Evolutionary conservation across 2,113 vertebrate genomes (phyloP).

Genomic region (Ellobius talpinus): DNA sequence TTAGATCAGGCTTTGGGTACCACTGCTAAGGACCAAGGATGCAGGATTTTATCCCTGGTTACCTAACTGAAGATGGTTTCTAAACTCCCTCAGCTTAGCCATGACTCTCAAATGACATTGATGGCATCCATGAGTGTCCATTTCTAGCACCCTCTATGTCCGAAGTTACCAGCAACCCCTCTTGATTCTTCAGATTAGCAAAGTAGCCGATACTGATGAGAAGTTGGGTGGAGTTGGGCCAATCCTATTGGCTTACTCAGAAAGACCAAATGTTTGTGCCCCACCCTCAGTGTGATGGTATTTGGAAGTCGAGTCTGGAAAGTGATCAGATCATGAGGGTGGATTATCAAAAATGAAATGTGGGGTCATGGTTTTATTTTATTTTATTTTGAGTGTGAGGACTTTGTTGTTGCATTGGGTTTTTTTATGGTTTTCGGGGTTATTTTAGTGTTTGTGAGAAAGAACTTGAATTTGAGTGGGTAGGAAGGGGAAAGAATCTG

Average conservation of each 20-base stretch:
- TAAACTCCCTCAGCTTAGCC: neutral
- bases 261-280: neutral
- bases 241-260: neutral
- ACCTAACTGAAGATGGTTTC: neutral
- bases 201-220: neutral
- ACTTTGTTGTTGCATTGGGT: neutral
- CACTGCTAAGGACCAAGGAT: neutral
- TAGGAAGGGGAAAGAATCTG: neutral
- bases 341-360: neutral
- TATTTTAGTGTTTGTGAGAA: neutral
- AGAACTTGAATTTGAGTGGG: neutral
- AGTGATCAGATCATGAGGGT: neutral
- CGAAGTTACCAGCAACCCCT: neutral
- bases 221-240: neutral
- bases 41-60: neutral
- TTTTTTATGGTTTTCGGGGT: neutral
- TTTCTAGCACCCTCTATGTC: neutral
- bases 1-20: neutral
- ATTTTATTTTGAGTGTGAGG: neutral
- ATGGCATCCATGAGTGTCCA: fast-evolving
- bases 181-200: neutral
- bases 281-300: neutral
- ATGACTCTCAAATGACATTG: neutral
- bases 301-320: neutral
- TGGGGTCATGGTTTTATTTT: neutral